Conservation (phyloP, 2,888 invertebrate genomes). For the Hecatera dysodea region DNA sequence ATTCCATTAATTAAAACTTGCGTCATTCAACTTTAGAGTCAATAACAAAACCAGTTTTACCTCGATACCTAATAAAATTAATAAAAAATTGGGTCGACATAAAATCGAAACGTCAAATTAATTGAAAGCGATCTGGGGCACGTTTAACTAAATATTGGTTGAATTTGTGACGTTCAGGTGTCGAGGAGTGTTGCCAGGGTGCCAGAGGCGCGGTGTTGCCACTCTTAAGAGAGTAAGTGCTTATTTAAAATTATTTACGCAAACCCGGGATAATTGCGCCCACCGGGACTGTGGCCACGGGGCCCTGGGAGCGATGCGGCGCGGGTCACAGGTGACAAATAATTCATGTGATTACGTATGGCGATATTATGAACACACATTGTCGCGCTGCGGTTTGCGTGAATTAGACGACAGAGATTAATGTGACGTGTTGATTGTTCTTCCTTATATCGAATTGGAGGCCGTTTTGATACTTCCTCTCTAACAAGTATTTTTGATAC, state of each 20-base stretch:
- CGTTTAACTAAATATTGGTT: conserved; percentile 59
- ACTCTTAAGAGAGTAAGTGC: conserved; percentile 33
- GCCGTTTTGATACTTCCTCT: background rate
- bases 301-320: background rate
- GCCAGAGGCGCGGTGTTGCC: conserved; percentile 25
- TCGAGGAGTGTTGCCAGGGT: conserved; percentile 36
- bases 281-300: background rate
- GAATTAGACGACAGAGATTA: conserved; percentile 11
- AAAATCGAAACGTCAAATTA: conserved; percentile 52
- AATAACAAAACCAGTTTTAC: conserved; percentile 29
- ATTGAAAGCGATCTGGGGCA: conserved; percentile 52
- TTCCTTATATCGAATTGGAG: background rate
- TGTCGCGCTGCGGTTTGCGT: background rate
- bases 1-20: conserved; percentile 13
- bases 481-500: no score
- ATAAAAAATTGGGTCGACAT: conserved; percentile 28
- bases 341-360: conserved; percentile 34
- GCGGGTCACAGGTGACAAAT: conserved; percentile 41
- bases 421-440: conserved; percentile 15
- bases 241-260: conserved; percentile 60
- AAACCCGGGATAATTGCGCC: conserved; percentile 35
- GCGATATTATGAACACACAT: conserved; percentile 34
- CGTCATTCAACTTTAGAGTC: conserved; percentile 16
- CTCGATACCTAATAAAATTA: conserved; percentile 9
- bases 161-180: conserved; percentile 38